phyloP scores from a whole-genome alignment of 2,888 invertebrate species.

The Elegia similella region DNA sequence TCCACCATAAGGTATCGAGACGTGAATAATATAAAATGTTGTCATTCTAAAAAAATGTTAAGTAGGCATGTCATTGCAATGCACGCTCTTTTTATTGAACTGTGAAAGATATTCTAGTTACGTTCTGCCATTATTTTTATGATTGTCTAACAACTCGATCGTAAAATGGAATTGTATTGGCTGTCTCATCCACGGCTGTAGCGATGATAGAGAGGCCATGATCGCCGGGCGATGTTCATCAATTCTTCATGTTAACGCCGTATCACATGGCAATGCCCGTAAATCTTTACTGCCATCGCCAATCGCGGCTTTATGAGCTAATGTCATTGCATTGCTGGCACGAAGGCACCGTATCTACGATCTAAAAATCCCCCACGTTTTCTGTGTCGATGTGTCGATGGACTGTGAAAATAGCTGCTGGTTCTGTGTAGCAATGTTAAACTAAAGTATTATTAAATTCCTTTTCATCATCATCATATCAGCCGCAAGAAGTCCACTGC shows the following conservation, averaged over 20 bases:
- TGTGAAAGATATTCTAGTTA: neutral
- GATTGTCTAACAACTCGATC: slow-evolving; percentile 9
- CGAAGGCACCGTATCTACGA: neutral
- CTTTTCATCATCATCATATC: too few species aligned
- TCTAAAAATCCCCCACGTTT: neutral
- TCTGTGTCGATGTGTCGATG: too few species aligned
- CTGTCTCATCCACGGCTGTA: neutral
- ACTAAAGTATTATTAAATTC: too few species aligned
- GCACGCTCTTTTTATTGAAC: neutral
- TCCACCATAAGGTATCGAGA: too few species aligned
- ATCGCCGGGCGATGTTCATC: slow-evolving; percentile 9
- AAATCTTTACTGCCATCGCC: slow-evolving; percentile 14
- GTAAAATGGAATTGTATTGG: slow-evolving; percentile 10
- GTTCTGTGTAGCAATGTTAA: too few species aligned
- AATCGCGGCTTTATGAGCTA: slow-evolving; percentile 1
- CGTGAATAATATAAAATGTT: too few species aligned
- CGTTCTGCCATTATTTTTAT: slow-evolving; percentile 9
- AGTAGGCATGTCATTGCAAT: neutral
- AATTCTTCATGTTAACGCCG: slow-evolving; percentile 9
- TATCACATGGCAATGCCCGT: slow-evolving; percentile 6
- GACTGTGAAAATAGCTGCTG: too few species aligned
- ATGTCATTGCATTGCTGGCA: neutral
- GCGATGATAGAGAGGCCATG: slow-evolving; percentile 7
- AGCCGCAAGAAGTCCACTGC: too few species aligned
- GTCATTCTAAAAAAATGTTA: neutral